Conservation (phyloP, 1,140 invertebrate species). For the Aporrectodea caliginosa region DNA sequence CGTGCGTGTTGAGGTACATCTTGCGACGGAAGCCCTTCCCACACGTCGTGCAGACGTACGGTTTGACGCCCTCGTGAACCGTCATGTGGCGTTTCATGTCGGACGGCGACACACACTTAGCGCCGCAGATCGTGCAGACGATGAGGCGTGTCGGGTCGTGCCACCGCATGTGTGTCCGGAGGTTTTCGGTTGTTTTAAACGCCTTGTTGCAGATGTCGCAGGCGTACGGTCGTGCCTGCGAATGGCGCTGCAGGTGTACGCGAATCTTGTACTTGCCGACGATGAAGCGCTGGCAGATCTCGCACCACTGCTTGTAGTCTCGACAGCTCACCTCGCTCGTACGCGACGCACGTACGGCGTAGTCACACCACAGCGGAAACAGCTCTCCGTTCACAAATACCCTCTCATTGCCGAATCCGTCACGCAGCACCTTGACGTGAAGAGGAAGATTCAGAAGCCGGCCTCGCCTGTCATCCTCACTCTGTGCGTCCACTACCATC, state of each 20-base stretch:
- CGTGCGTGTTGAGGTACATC: constrained; percentile 89
- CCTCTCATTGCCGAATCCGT: neutral
- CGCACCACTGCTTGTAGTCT: neutral
- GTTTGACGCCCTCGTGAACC: constrained; percentile 52
- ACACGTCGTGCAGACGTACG: constrained; percentile 47
- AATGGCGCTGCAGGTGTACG: neutral
- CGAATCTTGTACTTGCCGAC: neutral
- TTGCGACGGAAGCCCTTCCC: constrained; percentile 63
- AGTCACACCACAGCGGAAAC: neutral
- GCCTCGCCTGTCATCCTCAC: neutral
- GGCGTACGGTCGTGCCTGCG: neutral
- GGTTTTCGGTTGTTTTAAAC: neutral
- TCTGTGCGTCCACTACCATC: neutral
- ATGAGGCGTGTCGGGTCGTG: neutral
- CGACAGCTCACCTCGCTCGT: neutral
- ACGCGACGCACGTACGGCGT: neutral
- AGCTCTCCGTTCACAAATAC: neutral
- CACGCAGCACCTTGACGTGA: neutral
- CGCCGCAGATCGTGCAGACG: neutral
- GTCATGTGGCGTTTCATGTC: constrained; percentile 52
- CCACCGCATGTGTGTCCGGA: neutral
- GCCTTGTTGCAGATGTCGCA: neutral
- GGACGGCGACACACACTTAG: constrained; percentile 27
- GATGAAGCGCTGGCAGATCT: neutral
- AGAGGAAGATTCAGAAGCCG: neutral